Percentiles rank a stretch among this genome's conserved stretches.
These are phyloP conservation scores for Agrotis puta DNA, from an alignment of 2,888 invertebrate genomes.

Conservation along the genomic window DNA sequence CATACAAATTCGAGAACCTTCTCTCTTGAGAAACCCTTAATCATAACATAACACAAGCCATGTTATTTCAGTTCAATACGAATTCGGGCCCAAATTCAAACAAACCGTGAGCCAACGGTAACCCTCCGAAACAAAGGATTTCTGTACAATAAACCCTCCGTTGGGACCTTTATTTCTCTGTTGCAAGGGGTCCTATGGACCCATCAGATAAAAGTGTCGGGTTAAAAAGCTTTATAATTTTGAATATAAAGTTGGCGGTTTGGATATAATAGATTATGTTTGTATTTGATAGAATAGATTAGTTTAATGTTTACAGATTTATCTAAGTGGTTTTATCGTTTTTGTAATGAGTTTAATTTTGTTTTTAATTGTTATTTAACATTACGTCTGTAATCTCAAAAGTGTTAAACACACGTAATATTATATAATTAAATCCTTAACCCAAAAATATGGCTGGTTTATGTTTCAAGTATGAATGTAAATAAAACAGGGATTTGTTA, in stretches of 20 bases:
- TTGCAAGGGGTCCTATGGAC: conserved; percentile 48
- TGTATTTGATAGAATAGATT: conserved; percentile 18
- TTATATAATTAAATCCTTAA: too few relatives aligned
- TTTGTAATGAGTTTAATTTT: conserved; percentile 1
- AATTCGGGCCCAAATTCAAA: conserved; percentile 65
- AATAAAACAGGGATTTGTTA: too few relatives aligned
- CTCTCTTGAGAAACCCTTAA: conserved; percentile 30
- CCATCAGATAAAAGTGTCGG: conserved; percentile 54
- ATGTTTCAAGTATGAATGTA: too few relatives aligned
- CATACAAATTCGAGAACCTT: conserved; percentile 16
- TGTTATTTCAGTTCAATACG: conserved; percentile 52
- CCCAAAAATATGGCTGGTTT: too few relatives aligned
- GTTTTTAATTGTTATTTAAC: too few relatives aligned
- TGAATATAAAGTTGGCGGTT: conserved; percentile 27
- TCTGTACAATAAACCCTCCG: conserved; percentile 51
- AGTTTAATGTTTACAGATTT: conserved; percentile 27
- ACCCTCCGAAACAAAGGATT: conserved; percentile 65
- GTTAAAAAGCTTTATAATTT: conserved; percentile 52
- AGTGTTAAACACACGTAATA: too few relatives aligned
- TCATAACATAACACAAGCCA: conserved; percentile 57
- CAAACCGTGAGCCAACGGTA: conserved; percentile 64
- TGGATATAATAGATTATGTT: conserved; percentile 26
- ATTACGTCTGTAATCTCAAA: too few relatives aligned
- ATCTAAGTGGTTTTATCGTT: conserved; percentile 11
- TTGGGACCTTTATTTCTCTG: conserved; percentile 54